Evolutionary conservation across 2,888 invertebrate genomes (phyloP).

Genomic region (Phyto melanocephala): DNA sequence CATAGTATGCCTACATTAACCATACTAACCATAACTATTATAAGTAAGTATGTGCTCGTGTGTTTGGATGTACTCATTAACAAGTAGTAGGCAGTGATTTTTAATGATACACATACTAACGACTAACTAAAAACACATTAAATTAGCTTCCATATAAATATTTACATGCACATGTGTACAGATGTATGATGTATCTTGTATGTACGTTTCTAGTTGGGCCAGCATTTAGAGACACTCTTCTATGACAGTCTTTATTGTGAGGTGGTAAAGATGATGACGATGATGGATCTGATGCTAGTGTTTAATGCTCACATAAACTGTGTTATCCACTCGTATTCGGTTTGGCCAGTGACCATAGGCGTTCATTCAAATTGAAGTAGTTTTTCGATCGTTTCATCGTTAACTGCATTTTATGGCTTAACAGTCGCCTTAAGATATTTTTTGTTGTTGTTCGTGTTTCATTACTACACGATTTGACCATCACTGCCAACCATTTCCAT

Average conservation of each 20-base stretch:
- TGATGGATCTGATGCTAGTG: background rate
- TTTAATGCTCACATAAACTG: conserved; percentile 52
- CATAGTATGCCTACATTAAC: no score
- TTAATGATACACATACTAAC: conserved; percentile 2
- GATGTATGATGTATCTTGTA: no score
- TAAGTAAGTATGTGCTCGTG: background rate
- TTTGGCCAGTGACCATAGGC: conserved; percentile 14
- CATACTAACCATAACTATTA: no score
- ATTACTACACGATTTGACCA: background rate
- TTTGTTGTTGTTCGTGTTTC: conserved; percentile 9
- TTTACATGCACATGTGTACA: no score
- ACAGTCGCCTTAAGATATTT: conserved; percentile 58
- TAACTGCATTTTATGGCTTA: conserved; percentile 58
- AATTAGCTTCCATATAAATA: background rate
- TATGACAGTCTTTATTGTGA: conserved; percentile 29
- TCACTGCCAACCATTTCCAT: background rate
- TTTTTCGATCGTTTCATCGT: conserved; percentile 53
- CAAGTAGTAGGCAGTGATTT: conserved; percentile 39
- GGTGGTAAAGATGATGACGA: background rate
- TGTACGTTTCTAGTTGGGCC: conserved; percentile 4
- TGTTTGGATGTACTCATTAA: background rate
- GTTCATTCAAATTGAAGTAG: conserved; percentile 43
- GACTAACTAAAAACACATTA: conserved; percentile 24
- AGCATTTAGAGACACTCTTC: background rate
- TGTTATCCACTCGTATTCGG: conserved; percentile 35